Evolutionary conservation across 2,888 invertebrate genomes (phyloP), one percentile per base, ranked within the genome.

Genomic region (Altica lythri): DNA sequence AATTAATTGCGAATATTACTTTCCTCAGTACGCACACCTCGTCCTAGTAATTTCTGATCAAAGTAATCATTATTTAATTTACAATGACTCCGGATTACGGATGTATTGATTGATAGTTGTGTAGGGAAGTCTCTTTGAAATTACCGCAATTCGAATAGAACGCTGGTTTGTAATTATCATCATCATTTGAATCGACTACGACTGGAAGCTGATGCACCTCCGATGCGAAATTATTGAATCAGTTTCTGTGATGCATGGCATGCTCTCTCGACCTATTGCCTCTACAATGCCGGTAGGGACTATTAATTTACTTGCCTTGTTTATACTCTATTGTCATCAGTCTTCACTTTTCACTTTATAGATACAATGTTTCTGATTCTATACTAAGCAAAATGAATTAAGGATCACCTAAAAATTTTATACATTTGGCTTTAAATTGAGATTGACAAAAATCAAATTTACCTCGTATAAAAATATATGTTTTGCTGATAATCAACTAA

Each of bases 21-120:
- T 59, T 47, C 57, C 38, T 54, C 53, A 46, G 52, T 60, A 57
- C 53, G 53, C 64, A 62, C 65, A 65, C 64, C 59, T 63, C 61
- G 37, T 55, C 48, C 60, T 37, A 60, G 55, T 63, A 63, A 66
- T 66, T 64, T 64, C 51, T 55, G 38, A 55, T 48, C 58, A 56
- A 63, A 59, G 60, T 60, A 56, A 53, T 63, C 61, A 64, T 64
- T 66, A 66, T 66, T 64, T 64, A 66, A 66, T 66, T 66, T 65
- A 55, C 61, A 66, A 56, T 63, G 57, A 57, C 50, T 60, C 52
- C 49, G 60, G 47, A 55, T 58, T 53, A 58, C 57, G 60, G 57
- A 60, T 55, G 50, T 55, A 55, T 58, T 58, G 57, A 60, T 58
- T 51, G 55, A 52, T 57, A 52, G 60, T 54, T 25, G 40, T 25